Evolutionary conservation across 2,113 vertebrate genomes (phyloP).

Genomic region (Psephotus haematonotus): DNA sequence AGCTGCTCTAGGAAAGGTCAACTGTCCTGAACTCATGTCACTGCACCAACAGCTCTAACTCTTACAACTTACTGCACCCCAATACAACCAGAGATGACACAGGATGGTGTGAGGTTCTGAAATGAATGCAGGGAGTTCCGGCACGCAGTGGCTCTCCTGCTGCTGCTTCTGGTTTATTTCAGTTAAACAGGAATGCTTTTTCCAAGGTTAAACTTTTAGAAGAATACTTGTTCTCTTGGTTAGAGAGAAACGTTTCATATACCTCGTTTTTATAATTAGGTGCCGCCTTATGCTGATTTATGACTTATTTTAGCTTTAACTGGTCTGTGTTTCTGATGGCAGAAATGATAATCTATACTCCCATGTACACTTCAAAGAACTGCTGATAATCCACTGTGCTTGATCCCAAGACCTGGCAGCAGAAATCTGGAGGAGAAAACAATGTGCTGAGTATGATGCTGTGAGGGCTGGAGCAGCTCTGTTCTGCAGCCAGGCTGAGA

Average conservation of each 20-base stretch:
- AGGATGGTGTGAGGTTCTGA: neutral
- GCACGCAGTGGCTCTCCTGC: neutral
- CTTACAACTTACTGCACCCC: neutral
- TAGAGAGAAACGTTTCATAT: neutral
- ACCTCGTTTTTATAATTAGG: slow-evolving; percentile 8
- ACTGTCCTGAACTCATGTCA: neutral
- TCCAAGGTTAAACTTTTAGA: neutral
- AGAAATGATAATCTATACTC: slow-evolving; percentile 17
- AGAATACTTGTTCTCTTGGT: neutral
- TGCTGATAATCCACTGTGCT: neutral
- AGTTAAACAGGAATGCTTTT: neutral
- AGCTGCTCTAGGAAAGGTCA: neutral
- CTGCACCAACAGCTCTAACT: neutral
- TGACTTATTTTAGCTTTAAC: slow-evolving; percentile 5
- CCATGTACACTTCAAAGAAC: slow-evolving; percentile 30
- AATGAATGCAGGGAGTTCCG: neutral
- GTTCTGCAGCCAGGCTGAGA: neutral
- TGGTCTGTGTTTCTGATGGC: neutral
- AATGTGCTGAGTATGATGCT: neutral
- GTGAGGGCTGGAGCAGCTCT: neutral
- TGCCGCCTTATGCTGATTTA: neutral
- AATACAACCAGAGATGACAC: neutral
- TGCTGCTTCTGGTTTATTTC: neutral
- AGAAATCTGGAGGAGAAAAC: slow-evolving; percentile 10
- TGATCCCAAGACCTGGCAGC: neutral